Evolutionary conservation across 2,888 invertebrate genomes (phyloP).

Genomic region (Scrobipalpa atriplicella): DNA sequence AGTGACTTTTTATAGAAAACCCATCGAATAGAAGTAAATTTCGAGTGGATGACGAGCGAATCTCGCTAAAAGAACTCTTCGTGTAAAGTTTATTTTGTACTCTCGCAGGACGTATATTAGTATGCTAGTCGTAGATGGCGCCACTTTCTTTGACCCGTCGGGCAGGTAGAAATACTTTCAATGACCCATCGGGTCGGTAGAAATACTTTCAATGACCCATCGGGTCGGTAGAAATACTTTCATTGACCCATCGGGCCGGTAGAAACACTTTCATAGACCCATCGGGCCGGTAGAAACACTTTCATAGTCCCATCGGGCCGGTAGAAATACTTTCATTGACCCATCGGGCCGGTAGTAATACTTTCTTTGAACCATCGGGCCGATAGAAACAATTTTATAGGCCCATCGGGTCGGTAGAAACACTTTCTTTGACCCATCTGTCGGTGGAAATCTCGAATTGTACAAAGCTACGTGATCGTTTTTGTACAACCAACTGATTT

Average conservation of each 20-base stretch:
- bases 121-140: slow-evolving; percentile 22
- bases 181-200: no score
- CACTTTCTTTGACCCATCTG: not conserved
- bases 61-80: slow-evolving; percentile 60
- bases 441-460: slow-evolving; percentile 5
- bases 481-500: no score
- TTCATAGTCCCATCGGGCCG: no score
- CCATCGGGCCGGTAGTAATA: no score
- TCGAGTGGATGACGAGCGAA: slow-evolving; percentile 66
- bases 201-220: no score
- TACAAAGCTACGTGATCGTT: not conserved
- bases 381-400: not conserved
- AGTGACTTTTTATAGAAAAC: slow-evolving; percentile 64
- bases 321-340: no score
- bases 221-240: no score
- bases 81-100: slow-evolving; percentile 9
- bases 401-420: not conserved
- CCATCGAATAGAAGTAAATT: slow-evolving; percentile 77
- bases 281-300: not conserved
- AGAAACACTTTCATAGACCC: no score
- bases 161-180: slow-evolving; percentile 1
- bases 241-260: not conserved
- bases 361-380: not conserved
- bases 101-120: slow-evolving; percentile 3
- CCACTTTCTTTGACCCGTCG: slow-evolving; percentile 11